phyloP scores from a whole-genome alignment of 2,888 invertebrate genomes.

The Leptopilina myrica region DNA sequence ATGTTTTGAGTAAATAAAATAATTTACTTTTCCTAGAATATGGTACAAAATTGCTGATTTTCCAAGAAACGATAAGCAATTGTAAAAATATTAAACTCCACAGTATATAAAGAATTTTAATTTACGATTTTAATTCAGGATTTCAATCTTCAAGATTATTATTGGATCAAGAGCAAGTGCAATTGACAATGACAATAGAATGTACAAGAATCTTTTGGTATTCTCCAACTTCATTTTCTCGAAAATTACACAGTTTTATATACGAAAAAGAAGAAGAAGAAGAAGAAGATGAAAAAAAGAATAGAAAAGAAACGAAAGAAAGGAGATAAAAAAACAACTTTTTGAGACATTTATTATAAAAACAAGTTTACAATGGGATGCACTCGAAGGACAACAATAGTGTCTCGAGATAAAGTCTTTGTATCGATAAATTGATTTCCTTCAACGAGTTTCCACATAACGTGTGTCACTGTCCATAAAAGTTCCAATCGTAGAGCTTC shows the following conservation, averaged over 20 bases:
- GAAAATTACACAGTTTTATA: conserved; percentile 11
- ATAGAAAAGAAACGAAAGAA: not conserved
- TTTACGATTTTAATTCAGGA: conserved; percentile 30
- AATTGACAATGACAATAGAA: conserved; percentile 34
- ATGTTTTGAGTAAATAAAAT: no score
- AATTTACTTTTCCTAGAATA: no score
- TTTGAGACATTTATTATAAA: conserved; percentile 32
- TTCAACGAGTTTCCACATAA: conserved; percentile 7
- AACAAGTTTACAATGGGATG: conserved; percentile 23
- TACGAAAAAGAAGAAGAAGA: no score
- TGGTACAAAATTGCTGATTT: no score
- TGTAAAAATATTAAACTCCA: not conserved
- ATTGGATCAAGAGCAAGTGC: conserved; percentile 20
- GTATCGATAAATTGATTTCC: conserved; percentile 40
- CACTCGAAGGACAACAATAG: conserved; percentile 31
- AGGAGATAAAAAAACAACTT: not conserved
- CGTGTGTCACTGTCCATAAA: conserved; percentile 39
- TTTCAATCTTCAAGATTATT: not conserved
- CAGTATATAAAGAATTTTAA: conserved; percentile 19
- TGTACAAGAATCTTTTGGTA: not conserved
- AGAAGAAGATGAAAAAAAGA: not conserved
- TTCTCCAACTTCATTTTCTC: conserved; percentile 17
- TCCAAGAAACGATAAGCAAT: not conserved
- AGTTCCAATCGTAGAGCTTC: conserved; percentile 44
- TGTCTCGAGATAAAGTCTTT: conserved; percentile 38